Conservation (phyloP, 2,113 vertebrate genomes). For the Thalassarche chlororhynchos region DNA sequence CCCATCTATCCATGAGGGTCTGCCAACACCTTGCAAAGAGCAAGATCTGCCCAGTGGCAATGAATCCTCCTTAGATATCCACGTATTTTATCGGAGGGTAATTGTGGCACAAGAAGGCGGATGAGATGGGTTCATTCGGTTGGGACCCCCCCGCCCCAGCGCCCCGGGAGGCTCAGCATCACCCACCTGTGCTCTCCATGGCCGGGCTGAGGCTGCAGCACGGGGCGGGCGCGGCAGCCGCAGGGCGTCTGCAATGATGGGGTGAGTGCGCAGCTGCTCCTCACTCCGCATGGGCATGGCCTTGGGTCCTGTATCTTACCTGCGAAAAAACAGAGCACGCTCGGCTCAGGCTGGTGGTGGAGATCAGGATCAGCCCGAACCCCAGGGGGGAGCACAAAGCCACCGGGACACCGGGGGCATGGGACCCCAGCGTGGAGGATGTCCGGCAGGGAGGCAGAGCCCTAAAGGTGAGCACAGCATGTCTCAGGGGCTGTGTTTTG, state of each 20-base stretch:
- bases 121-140: accelerated
- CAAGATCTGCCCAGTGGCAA: background rate
- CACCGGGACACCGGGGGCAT: accelerated
- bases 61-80: too few relatives aligned
- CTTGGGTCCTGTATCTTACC: background rate
- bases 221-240: accelerated
- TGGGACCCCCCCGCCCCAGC: accelerated
- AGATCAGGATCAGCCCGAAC: too few relatives aligned
- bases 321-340: background rate
- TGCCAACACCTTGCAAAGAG: background rate
- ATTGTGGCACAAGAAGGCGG: background rate
- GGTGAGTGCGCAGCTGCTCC: background rate
- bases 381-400: accelerated
- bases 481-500: background rate
- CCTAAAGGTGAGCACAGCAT: background rate
- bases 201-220: background rate
- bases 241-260: accelerated
- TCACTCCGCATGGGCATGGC: constrained; percentile 1
- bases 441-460: background rate
- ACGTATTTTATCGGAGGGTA: accelerated
- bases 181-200: constrained; percentile 61
- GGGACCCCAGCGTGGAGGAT: accelerated
- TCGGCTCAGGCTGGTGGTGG: background rate
- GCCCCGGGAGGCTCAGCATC: background rate
- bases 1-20: background rate